Evolutionary conservation across 2,113 vertebrate genomes (phyloP).

Genomic region (Oryzias melastigma): DNA sequence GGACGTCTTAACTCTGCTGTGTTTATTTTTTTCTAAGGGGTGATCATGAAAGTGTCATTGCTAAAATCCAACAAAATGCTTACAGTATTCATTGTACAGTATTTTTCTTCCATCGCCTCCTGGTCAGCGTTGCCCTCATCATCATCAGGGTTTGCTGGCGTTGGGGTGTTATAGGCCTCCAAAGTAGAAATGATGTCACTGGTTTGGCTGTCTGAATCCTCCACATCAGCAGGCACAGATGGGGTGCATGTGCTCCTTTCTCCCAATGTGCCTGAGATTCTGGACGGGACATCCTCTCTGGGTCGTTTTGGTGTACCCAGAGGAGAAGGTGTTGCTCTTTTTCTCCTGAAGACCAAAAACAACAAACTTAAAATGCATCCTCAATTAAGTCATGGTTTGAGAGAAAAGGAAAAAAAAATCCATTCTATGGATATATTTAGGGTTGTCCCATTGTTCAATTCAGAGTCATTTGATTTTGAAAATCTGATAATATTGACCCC

Average conservation of each 20-base stretch:
- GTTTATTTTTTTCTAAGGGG: fast-evolving
- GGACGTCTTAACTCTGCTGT: background rate
- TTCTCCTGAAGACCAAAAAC: conserved; percentile 29
- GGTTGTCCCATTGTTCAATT: too few relatives aligned
- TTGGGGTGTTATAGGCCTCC: conserved; percentile 84
- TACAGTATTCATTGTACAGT: background rate
- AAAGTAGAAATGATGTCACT: conserved; percentile 78
- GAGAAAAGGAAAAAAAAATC: too few relatives aligned
- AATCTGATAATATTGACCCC: too few relatives aligned
- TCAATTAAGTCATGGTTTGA: too few relatives aligned
- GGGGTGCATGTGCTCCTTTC: conserved; percentile 16
- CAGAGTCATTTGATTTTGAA: too few relatives aligned
- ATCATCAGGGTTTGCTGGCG: conserved; percentile 56
- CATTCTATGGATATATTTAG: too few relatives aligned
- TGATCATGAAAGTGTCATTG: conserved; percentile 15
- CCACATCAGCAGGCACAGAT: background rate
- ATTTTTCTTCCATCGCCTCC: background rate
- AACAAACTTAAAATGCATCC: background rate
- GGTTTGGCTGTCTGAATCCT: background rate
- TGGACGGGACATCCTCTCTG: conserved; percentile 29
- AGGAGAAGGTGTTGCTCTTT: conserved; percentile 64
- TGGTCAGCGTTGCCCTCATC: conserved; percentile 73
- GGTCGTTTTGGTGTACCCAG: conserved; percentile 69
- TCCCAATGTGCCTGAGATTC: background rate
- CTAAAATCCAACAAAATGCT: conserved; percentile 30